phyloP scores from a whole-genome alignment of 1,140 invertebrate species.

The Heliconius himera region DNA sequence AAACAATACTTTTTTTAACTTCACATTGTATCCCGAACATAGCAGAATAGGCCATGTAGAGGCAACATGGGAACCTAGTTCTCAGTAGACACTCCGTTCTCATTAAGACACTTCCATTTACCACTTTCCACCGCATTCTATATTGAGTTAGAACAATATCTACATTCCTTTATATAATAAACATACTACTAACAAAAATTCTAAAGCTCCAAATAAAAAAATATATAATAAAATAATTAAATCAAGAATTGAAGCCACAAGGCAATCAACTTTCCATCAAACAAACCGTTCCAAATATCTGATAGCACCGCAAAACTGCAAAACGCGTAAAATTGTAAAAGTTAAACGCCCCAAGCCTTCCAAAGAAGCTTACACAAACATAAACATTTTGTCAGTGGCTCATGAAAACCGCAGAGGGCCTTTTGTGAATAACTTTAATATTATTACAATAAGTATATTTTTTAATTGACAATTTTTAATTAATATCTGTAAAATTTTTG shows the following conservation, averaged over 20 bases:
- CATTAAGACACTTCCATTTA: too few relatives aligned
- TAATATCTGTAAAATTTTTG: neutral
- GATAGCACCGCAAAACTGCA: constrained; percentile 44
- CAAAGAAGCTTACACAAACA: constrained; percentile 54
- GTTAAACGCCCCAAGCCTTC: constrained; percentile 49
- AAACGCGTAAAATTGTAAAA: constrained; percentile 59
- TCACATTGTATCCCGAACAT: too few relatives aligned
- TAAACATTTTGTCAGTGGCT: constrained; percentile 54
- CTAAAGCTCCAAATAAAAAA: neutral
- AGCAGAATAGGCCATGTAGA: too few relatives aligned
- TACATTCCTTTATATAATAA: too few relatives aligned
- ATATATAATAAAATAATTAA: neutral
- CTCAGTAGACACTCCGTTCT: too few relatives aligned
- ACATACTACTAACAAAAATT: neutral
- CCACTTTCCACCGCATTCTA: too few relatives aligned
- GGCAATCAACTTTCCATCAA: constrained; percentile 41
- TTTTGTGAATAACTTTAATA: constrained; percentile 46
- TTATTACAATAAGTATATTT: constrained; percentile 38
- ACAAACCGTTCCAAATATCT: constrained; percentile 48
- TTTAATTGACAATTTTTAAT: neutral
- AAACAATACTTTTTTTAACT: too few relatives aligned
- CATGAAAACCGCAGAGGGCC: constrained; percentile 52
- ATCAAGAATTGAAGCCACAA: constrained; percentile 19
- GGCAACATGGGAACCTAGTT: too few relatives aligned
- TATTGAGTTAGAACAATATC: too few relatives aligned